Evolutionary conservation across 2,113 vertebrate species (phyloP).

Genomic region (Clupea harengus): DNA sequence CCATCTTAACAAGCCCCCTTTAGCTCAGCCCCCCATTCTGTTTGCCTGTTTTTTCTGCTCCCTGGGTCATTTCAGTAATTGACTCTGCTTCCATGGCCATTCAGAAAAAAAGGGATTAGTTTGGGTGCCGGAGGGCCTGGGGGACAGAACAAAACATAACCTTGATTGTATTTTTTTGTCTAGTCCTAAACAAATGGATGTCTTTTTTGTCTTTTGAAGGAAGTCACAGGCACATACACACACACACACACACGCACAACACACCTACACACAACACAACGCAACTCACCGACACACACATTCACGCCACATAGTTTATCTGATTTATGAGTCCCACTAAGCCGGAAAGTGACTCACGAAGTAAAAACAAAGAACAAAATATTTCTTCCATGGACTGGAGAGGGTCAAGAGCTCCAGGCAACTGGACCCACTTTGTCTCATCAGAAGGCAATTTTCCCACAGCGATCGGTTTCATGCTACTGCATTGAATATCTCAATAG

Average conservation of each 20-base stretch:
- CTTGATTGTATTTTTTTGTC: conserved; percentile 1
- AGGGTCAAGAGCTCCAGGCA: conserved; percentile 10
- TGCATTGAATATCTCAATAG: conserved; percentile 8
- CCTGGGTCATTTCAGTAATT: conserved; percentile 29
- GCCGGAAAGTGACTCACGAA: not conserved
- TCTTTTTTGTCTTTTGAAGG: not conserved
- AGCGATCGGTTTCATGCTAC: not conserved
- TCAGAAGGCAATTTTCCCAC: conserved; percentile 23
- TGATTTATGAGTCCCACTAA: not conserved
- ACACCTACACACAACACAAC: not conserved
- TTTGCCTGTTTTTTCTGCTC: not conserved
- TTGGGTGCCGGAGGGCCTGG: conserved; percentile 28
- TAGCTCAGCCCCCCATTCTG: not conserved
- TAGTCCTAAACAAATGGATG: not conserved
- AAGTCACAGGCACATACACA: not conserved
- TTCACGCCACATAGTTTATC: not conserved
- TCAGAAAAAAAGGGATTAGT: conserved; percentile 39
- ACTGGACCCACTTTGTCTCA: conserved; percentile 2
- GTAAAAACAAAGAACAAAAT: not conserved
- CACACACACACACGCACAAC: not conserved
- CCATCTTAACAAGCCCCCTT: conserved; percentile 8
- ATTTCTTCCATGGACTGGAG: not conserved
- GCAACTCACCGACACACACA: not conserved
- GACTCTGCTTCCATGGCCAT: conserved; percentile 34
- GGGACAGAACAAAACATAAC: conserved; percentile 16